Evolutionary conservation across 1,140 invertebrate species (phyloP).

Genomic region (Hypothenemus hampei): DNA sequence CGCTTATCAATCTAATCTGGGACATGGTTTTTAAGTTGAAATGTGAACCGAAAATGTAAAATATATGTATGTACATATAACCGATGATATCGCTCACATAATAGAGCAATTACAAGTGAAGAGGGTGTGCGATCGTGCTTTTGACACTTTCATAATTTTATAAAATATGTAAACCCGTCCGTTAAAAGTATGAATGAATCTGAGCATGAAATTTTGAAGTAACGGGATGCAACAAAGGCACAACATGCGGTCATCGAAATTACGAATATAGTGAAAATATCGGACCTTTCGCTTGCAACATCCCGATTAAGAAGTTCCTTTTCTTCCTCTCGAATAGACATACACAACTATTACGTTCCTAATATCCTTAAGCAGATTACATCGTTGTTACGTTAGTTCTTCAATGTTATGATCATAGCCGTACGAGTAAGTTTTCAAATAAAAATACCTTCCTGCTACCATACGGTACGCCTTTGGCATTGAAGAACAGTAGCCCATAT

Average conservation of each 20-base stretch:
- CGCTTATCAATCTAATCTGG: slow-evolving; percentile 7
- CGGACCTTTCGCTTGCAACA: slow-evolving; percentile 27
- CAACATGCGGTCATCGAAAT: slow-evolving; percentile 18
- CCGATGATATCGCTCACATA: background rate
- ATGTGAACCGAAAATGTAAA: slow-evolving; percentile 4
- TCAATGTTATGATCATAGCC: no score
- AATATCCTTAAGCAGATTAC: slow-evolving; percentile 36
- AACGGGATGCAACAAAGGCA: slow-evolving; percentile 16
- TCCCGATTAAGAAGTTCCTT: slow-evolving; percentile 31
- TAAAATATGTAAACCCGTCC: background rate
- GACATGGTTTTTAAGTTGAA: slow-evolving; percentile 7
- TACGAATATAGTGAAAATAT: slow-evolving; percentile 13
- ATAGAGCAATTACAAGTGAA: slow-evolving; percentile 3
- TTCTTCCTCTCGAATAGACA: slow-evolving; percentile 29
- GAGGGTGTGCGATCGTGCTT: background rate
- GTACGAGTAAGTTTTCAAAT: no score
- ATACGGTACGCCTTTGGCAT: slow-evolving; percentile 5
- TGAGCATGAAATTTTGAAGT: slow-evolving; percentile 9
- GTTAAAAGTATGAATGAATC: slow-evolving; percentile 5
- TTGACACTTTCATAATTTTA: background rate
- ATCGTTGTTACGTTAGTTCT: slow-evolving; percentile 26
- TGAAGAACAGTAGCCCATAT: slow-evolving; percentile 17
- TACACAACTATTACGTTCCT: slow-evolving; percentile 31
- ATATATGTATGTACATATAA: background rate
- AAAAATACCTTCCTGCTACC: no score